Base-by-base conservation (phyloP, 2,888 invertebrate species). In the Mesopsocus fuscifrons region DNA sequence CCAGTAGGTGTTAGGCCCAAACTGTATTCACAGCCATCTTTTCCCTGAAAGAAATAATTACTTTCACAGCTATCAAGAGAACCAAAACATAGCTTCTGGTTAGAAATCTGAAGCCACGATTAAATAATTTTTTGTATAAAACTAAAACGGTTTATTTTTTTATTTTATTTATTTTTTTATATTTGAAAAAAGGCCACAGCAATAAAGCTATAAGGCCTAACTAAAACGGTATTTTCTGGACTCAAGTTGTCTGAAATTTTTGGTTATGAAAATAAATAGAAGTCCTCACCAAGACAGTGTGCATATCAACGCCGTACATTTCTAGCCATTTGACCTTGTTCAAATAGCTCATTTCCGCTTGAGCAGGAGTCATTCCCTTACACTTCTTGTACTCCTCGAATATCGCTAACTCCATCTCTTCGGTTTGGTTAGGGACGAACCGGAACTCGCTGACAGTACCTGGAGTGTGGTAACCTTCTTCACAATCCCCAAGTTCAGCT, bases 291-390 rank as follows among this genome's bases (percentile, higher is more conserved):
- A 91, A 67, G 34, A 97, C 97, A 50, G 78, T 88, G 60, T 97
- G 95, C 87, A 94, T 94, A 58, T 98, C 97, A 43, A 98, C 95
- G 45, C 97, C 98, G 64, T 95, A 99, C 87, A 92, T 88, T 63
- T 97, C 95, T 52, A 98, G 65, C 87, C 89, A 91, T 64, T 95
- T 97, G 8, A 81, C 89, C 65, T 94, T 95, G 59, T 92, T 89
- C 43, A 98, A 67, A 63, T 87, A 98, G 53, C 82, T 83, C 41
- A 87, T 76, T 66, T 98, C 97, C 31, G 97, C 92, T 61, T 88
- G 87, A 1, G 95, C 95, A 11, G 97, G 97, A 20, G 81, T 85
- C 47, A 91, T 70, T 1, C 92, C 89, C 49, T 69, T 70, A 52
- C 76, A 78, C 55, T 80, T 83, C 58, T 83, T 84, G 62, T 76